Evolutionary conservation across 92 coral and sea anemone species (phyloP), one percentile per base, ranked within the genome.

Genomic region (Zoanthus sansibaricus): DNA sequence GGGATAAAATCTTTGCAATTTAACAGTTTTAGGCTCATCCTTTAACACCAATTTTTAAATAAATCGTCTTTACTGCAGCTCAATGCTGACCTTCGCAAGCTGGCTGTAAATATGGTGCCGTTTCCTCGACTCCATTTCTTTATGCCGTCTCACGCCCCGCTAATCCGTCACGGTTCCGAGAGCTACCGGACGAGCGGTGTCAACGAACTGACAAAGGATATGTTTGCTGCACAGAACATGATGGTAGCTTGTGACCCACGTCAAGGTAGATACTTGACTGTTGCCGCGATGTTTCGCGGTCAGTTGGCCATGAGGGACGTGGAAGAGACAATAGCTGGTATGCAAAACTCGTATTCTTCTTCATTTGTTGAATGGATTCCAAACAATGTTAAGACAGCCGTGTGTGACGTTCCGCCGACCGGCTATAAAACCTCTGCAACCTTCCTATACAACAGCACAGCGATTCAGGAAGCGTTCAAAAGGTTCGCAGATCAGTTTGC

Each of bases 211-310:
- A 97, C 99, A 6, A 92, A 90, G 77, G 90, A 84, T 67, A 97
- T 97, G 99, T 97, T 97, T 71, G 96, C 92, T 71, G 91, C 99
- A 20, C 95, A 97, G 84, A 93, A 96, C 89, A 97, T 95, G 98
- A 97, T 97, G 99, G 99, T 95, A 48, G 99, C 96, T 1, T 97
- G 99, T 54, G 99, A 97, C 90, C 99, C 99, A 12, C 94, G 96
- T 49, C 97, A 92, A 72, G 99, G 99, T 21, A 82, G 95, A 32
- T 97, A 95, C 79, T 91, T 97, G 48, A 95, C 99, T 0, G 99
- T 94, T 14, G 98, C 99, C 45, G 98, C 99, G 30, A 96, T 96
- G 99, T 96, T 96, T 72, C 92, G 99, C 70, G 99, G 99, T 30
- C 95, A 93, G 46, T 86, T 96, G 76, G 93, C 99, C 54, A 96